Conservation (phyloP, 2,797 vertebrate species). For the Peromyscus nudipes region DNA sequence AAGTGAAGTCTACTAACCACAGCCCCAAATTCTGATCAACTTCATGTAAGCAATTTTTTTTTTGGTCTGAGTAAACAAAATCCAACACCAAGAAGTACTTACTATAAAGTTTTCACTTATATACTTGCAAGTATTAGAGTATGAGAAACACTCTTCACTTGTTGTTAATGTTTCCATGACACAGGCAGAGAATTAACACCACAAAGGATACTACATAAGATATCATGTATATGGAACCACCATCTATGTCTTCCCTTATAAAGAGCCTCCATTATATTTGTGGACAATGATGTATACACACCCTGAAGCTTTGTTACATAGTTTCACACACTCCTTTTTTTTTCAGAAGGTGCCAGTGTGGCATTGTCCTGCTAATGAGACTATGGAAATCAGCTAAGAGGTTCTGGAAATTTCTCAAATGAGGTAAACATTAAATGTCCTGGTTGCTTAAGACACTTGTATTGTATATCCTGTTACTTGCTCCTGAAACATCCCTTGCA, state of each 20-base stretch:
- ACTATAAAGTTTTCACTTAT: background rate
- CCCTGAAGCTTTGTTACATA: background rate
- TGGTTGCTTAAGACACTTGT: background rate
- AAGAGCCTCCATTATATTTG: background rate
- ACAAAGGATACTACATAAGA: background rate
- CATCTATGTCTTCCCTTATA: background rate
- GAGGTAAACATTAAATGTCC: background rate
- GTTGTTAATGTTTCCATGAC: background rate
- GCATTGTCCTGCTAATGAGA: background rate
- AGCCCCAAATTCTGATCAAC: conserved; percentile 12
- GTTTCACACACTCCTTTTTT: background rate
- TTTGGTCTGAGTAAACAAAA: background rate
- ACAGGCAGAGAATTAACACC: background rate
- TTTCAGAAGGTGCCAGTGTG: background rate
- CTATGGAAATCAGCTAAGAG: background rate
- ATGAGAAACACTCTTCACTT: background rate
- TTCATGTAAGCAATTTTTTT: background rate
- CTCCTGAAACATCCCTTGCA: background rate
- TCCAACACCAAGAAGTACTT: background rate
- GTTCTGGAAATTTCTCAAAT: background rate
- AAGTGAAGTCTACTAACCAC: background rate
- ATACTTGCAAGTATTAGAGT: background rate
- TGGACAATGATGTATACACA: background rate
- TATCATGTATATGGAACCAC: background rate
- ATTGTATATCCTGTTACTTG: background rate